A percentile compares a stretch with the other conserved stretches of the same genome.
Conservation (phyloP, 2,113 vertebrate species). For the Xyrauchen texanus region DNA sequence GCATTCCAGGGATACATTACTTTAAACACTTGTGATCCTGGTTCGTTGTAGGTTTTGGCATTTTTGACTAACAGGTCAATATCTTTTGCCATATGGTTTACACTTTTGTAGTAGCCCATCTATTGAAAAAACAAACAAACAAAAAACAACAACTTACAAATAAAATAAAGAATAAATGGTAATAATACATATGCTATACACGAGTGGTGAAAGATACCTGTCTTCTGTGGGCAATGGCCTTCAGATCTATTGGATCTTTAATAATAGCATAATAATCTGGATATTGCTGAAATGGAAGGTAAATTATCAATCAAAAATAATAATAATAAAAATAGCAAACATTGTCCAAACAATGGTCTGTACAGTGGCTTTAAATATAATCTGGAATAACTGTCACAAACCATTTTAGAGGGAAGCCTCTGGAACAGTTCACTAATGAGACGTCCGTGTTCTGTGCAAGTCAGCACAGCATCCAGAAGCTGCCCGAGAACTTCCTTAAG, state of each 20-base stretch:
- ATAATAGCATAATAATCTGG: constrained; percentile 99
- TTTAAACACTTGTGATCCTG: constrained; percentile 98
- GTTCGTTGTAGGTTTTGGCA: constrained; percentile 97
- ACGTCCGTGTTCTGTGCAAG: constrained; percentile 88
- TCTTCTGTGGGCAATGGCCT: constrained; percentile 94
- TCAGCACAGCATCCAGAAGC: constrained; percentile 89
- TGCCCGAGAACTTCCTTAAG: constrained; percentile 92
- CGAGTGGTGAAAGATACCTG: constrained; percentile 75
- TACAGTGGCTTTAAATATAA: too few species aligned
- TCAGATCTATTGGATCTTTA: constrained; percentile 98
- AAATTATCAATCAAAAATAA: background rate
- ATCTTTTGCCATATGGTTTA: constrained; percentile 94
- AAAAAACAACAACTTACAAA: constrained; percentile 1
- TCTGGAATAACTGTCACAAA: constrained; percentile 51
- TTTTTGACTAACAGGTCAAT: constrained; percentile 95
- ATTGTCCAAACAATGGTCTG: too few species aligned
- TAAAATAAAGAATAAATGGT: background rate
- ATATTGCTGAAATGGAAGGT: constrained; percentile 86
- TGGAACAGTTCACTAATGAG: constrained; percentile 97
- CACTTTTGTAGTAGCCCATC: constrained; percentile 90
- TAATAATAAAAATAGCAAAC: background rate
- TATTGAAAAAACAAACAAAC: constrained; percentile 54
- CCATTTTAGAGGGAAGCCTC: constrained; percentile 98
- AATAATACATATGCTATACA: background rate
- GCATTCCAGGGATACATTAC: constrained; percentile 65